Base-by-base conservation (phyloP, 2,888 invertebrate species). In the Cerastoderma edule region DNA sequence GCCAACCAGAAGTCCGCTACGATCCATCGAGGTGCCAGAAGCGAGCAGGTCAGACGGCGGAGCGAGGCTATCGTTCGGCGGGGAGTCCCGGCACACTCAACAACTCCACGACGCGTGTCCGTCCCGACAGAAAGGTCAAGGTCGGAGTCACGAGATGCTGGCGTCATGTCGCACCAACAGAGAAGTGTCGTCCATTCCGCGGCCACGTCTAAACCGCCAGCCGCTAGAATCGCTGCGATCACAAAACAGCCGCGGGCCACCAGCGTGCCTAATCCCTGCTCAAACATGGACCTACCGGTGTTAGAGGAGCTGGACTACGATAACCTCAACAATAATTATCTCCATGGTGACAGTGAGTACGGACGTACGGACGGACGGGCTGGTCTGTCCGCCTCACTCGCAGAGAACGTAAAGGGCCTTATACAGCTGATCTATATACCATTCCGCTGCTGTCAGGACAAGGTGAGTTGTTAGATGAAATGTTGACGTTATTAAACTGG, bases 131-230 rank as follows among this genome's bases (percentile, higher is more conserved):
- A n/a, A n/a, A 13, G 22, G 22, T n/a, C 16, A 5, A 5, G 50
- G 16, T 28, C 53, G 4, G 30, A 24, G 16, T 22, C 56, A n/a
- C 54, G 67, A 46, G 76, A 78, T 24, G 50, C 64, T n/a, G 63
- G 44, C 8, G 77, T 78, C 16, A 24, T 78, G 27, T 48, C 67
- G 6, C 77, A 78, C 54, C 69, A 72, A 39, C 72, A 66, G 24
- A 66, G 79, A n/a, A 79, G 79, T 53, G 79, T 79, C 39, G 79
- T 79, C 4, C 79, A 79, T 46, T 75, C 75, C 39, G 75, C 79
- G 19, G 79, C 75, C 2, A 72, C 70, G n/a, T 72, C 72, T 28
- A 72, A 53, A 39, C 57, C 56, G 32, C 53, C 44, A 30, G 22
- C 28, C 10, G 65, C 30, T 2, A 53, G 24, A 53, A 64, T 24